Evolutionary conservation across 1,140 invertebrate species (phyloP), one percentile per base, ranked within the genome.

Genomic region (Planococcus citri): DNA sequence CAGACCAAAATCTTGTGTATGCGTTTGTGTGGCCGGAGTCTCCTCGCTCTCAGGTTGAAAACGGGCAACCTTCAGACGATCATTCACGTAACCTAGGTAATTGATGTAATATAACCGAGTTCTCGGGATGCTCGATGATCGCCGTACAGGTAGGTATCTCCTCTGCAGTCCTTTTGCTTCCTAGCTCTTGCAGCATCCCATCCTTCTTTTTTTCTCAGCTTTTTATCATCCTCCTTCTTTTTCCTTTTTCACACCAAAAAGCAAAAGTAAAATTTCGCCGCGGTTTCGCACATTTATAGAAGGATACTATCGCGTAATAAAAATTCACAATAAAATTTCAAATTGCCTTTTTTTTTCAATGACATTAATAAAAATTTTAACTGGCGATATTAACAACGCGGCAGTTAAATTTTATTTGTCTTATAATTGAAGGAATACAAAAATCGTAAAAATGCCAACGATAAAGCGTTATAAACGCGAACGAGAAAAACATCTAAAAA

Each of bases 31-130:
- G 29, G 12, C n/a, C n/a, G n/a, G n/a, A n/a, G n/a, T n/a, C n/a
- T n/a, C n/a, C n/a, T n/a, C n/a, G n/a, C 33, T 37, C 41, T 51
- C 60, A 64, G 60, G 60, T 64, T 25, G 25, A 25, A 64, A 14
- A 64, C 21, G 60, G 22, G 24, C 60, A 64, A 64, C 60, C 60
- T 64, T 64, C 60, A 64, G 60, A 64, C 60, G 60, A 64, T 27
- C 60, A 64, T 64, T 64, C 60, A 64, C 60, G 60, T 64, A 64
- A 51, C 12, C 41, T 51, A 51, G 41, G 41, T 51, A 51, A 51
- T 51, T 51, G 41, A 51, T 51, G 41, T 51, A 51, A 51, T 51
- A 37, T 8, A 37, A 6, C 33, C 41, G 29, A 33, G 29, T 6
- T 33, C 12, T n/a, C n/a, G n/a, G n/a, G n/a, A n/a, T n/a, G n/a